These are phyloP conservation scores for Ceratotherium simum DNA, from an alignment of 2,113 vertebrate species.

Conservation along the genomic window DNA sequence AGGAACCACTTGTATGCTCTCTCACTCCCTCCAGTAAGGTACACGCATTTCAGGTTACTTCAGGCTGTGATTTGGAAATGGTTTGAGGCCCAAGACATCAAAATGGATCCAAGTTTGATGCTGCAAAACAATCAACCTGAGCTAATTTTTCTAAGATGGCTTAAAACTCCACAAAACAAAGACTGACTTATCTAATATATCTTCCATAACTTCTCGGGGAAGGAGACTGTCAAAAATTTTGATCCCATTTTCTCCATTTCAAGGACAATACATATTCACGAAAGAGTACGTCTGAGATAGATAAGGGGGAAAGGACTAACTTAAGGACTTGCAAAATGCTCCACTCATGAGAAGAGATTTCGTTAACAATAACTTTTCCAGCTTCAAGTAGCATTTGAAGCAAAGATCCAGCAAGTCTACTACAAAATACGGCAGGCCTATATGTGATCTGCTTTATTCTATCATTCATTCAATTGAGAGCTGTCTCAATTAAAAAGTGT, in stretches of 20 bases:
- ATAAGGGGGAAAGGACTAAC: background rate
- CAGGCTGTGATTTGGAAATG: background rate
- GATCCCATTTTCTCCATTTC: background rate
- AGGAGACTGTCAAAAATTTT: background rate
- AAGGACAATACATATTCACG: background rate
- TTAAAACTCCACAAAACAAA: constrained; percentile 38
- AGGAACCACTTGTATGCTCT: background rate
- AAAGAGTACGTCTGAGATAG: background rate
- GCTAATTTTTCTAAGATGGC: background rate
- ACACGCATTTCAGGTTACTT: constrained; percentile 9
- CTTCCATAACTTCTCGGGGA: background rate
- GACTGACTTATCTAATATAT: background rate
- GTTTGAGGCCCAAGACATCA: background rate
- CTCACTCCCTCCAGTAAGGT: background rate
- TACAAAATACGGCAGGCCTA: background rate
- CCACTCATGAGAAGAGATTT: background rate
- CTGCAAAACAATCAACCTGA: background rate
- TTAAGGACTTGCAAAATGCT: background rate
- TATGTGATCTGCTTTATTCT: background rate
- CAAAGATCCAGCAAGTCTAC: background rate
- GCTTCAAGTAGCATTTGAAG: background rate
- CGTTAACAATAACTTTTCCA: background rate
- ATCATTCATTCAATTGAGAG: no score
- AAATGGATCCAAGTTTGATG: constrained; percentile 29
- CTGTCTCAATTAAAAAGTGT: background rate